A percentile compares a stretch with the other conserved stretches of the same genome.
Conservation (phyloP, 2,797 vertebrate genomes). For the Sebastes hopkinsi region DNA sequence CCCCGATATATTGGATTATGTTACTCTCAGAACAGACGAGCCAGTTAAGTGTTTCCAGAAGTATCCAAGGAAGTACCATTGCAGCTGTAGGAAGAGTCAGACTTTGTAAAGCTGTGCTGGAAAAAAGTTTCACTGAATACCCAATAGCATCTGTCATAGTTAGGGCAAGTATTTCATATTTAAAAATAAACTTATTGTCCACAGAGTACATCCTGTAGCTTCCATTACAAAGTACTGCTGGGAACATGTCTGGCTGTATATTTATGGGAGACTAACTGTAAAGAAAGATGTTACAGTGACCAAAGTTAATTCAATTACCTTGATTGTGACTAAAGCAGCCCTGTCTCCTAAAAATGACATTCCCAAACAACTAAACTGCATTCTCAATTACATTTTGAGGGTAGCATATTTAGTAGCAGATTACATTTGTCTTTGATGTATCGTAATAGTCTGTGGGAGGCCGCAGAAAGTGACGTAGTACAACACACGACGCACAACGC, state of each 20-base stretch:
- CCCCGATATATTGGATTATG: constrained; percentile 55
- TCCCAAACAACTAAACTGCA: no score
- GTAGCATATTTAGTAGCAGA: no score
- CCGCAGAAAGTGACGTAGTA: no score
- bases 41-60: constrained; percentile 51
- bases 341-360: no score
- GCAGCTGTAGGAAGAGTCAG: neutral
- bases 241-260: neutral
- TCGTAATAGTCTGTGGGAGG: no score
- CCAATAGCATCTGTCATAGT: constrained; percentile 22
- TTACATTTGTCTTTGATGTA: no score
- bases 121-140: constrained; percentile 21
- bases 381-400: no score
- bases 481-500: no score
- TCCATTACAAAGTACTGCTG: constrained; percentile 22
- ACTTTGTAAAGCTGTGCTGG: constrained; percentile 7
- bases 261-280: neutral
- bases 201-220: neutral
- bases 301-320: neutral
- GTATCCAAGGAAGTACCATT: constrained; percentile 1
- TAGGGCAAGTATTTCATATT: constrained; percentile 12
- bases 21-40: constrained; percentile 51
- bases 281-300: neutral
- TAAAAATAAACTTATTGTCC: constrained; percentile 23
- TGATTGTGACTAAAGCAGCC: no score